Base-by-base conservation (phyloP, 2,113 vertebrate species). In the Lycaon pictus region DNA sequence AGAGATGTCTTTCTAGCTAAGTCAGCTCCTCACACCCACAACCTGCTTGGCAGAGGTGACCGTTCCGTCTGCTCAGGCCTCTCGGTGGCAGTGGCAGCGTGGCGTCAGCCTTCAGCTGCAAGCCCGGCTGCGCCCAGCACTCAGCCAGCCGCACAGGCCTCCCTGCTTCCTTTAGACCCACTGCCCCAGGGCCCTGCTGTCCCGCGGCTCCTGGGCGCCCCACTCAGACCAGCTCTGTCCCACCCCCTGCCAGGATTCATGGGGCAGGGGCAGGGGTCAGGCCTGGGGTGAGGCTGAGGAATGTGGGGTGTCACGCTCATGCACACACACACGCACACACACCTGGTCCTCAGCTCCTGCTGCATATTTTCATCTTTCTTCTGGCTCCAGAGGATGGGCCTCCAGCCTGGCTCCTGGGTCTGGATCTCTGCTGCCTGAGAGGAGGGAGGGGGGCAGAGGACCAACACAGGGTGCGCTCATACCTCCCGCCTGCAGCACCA, bases 191-290 rank as follows among this genome's bases (percentile, higher is more conserved):
- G 29, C 48, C 0, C 0, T 19, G 13, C 37, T 25, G 11, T 27
- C 81, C 8, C 5, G 12, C 0, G 37, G 10, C 32, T 29, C 23
- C 48, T 7, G 19, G 35, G 16, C 17, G 8, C 58, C 67, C 25
- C 19, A 3, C 15, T 7, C 1, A 20, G 86, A 55, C 19, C 23
- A 25, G 27, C 51, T 48, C 81, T 81, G 65, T 22, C 2, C 29
- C 23, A 87, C 35, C 58, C 7, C 0, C 58, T 37, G 29, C 11
- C 5, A 51, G 89, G 91, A 95, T 32, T 95, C n/a, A 89, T 94
- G 87, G 92, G 90, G 77, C 29, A 85, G 85, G 98, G 98, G 96
- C 96, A 90, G 96, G 98, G 98, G 98, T 97, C 97, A 97, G 92
- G 95, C 65, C 91, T 76, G 67, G 92, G 95, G 92, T 22, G 4